Evolutionary conservation across 2,888 invertebrate genomes (phyloP), one percentile per base, ranked within the genome.

Genomic region (Xanthostigma xanthostigma): DNA sequence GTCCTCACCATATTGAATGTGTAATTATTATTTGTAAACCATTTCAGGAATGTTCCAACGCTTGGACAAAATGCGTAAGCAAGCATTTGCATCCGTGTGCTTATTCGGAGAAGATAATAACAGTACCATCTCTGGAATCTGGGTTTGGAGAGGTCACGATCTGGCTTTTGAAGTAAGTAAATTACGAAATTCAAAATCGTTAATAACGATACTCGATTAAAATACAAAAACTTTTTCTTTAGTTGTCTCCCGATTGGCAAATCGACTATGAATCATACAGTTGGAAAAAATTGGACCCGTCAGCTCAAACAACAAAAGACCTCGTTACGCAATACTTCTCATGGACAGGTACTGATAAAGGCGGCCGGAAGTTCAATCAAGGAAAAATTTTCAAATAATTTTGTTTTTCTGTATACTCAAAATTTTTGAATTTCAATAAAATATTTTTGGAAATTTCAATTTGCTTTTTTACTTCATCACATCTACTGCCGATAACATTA

Each of bases 341-440:
- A 41, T 94, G 93, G 93, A 74, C 76, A 58, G 95, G 94, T 53
- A 67, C 74, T 14, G 92, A 96, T 68, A 87, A 85, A 65, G 67
- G 76, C 46, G 96, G 93, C 51, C 87, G 94, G 65, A 78, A 82
- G 64, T 95, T 96, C 78, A 95, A 94, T 74, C 93, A 97, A 76
- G 98, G 97, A 70, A 98, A 98, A 76, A 88, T 97, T 70, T 98
- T 96, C 78, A 98, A 98, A 75, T 98, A 80, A 78, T 63, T 49
- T 36, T 35, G 43, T 42, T 35, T 11, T 42, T 37, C 47, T 33
- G 14, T 27, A 27, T 6, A 27, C 27, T 6, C 3, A 6, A 27
- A 27, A 27, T 27, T 27, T 27, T 27, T 27, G 27, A 27, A 27
- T 27, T 27, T 27, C 27, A 27, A 27, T 27, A 27, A 27, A 27